Percentiles rank a stretch among this genome's conserved stretches.
These are phyloP conservation scores for Beris morrisii DNA, from an alignment of 2,888 invertebrate genomes.

Conservation along the genomic window DNA sequence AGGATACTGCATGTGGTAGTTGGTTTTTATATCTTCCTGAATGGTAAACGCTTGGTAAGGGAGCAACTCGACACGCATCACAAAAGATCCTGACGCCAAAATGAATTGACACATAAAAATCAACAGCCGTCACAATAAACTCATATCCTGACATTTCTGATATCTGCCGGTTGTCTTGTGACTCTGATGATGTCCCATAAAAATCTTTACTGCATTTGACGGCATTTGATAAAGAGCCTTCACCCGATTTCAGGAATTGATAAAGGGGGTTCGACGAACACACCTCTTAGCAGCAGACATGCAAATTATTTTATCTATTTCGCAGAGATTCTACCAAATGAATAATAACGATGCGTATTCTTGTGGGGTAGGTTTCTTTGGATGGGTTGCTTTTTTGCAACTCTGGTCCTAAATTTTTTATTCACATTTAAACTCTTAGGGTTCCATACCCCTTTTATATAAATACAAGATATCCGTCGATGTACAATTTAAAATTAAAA, in stretches of 20 bases:
- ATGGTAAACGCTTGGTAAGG: slow-evolving; percentile 33
- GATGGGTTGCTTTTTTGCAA: no score
- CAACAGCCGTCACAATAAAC: slow-evolving; percentile 40
- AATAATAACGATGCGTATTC: no score
- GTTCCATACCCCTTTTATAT: no score
- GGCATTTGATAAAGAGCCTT: slow-evolving; percentile 36
- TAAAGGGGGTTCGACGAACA: slow-evolving; percentile 26
- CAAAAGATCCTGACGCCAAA: slow-evolving; percentile 33
- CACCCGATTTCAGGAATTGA: slow-evolving; percentile 24
- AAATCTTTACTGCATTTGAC: slow-evolving; percentile 36
- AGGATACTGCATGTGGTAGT: slow-evolving; percentile 28
- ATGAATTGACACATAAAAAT: slow-evolving; percentile 40
- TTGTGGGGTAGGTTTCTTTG: no score
- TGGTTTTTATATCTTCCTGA: slow-evolving; percentile 39
- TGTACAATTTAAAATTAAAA: no score
- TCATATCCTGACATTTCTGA: slow-evolving; percentile 37
- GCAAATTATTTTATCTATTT: slow-evolving; percentile 5
- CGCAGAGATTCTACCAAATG: background rate
- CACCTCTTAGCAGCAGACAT: slow-evolving; percentile 22
- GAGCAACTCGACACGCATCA: slow-evolving; percentile 5
- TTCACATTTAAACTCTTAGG: no score
- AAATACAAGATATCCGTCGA: no score
- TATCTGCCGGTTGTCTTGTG: slow-evolving; percentile 11
- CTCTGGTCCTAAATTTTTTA: no score
- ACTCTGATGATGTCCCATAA: slow-evolving; percentile 35